phyloP scores from a whole-genome alignment of 2,888 invertebrate genomes.

The Agapostemon virescens region DNA sequence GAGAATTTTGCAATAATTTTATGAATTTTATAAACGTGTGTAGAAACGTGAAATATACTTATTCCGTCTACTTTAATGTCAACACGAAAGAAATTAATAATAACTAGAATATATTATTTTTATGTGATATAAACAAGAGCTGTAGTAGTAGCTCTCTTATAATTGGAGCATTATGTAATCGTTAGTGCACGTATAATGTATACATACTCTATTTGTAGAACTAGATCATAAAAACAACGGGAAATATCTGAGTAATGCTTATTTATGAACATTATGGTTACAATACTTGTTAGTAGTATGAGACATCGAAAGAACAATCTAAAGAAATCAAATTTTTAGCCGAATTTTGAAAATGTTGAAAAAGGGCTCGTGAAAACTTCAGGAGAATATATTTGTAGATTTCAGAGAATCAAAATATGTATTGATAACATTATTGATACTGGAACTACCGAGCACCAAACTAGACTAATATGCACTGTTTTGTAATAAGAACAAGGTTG shows the following conservation, averaged over 20 bases:
- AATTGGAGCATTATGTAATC: slow-evolving; percentile 15
- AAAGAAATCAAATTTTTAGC: no score
- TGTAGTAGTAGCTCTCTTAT: background rate
- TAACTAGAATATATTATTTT: background rate
- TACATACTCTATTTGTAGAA: background rate
- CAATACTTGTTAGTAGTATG: background rate
- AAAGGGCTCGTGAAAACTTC: background rate
- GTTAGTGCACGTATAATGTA: background rate
- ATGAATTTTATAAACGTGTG: background rate
- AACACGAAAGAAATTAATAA: background rate
- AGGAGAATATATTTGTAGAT: background rate
- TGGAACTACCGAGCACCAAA: no score
- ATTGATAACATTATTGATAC: no score
- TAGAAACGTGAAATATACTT: background rate
- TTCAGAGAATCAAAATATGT: background rate
- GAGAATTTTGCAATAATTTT: background rate
- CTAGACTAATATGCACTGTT: no score
- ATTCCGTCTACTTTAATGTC: background rate
- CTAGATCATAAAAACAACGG: background rate
- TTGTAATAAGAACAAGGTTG: no score
- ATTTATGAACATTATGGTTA: no score
- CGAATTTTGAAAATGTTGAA: background rate
- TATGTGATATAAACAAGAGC: background rate
- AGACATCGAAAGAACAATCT: no score
- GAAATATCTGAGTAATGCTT: background rate